Base-by-base conservation (phyloP, 2,113 vertebrate species). In the Nanorana parkeri region DNA sequence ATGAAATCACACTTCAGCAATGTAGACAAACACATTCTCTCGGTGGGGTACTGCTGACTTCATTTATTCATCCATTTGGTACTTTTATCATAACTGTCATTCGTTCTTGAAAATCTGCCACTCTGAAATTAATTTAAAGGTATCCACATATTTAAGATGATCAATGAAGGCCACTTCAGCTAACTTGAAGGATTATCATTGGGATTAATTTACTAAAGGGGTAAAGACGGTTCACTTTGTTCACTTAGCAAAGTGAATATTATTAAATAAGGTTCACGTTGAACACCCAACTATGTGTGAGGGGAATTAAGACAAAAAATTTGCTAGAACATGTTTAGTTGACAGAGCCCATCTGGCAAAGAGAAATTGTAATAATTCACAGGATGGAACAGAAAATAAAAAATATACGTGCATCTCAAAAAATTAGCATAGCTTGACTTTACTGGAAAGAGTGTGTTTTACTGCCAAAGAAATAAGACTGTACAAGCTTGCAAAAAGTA, bases 1-100 rank as follows among this genome's bases (percentile, higher is more conserved):
- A 78, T 78, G 51, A 29, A 78, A 32, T 78, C 65, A 58, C 20
- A 32, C 65, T 68, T 78, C 47, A 67, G 65, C 28, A 78, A 78
- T 58, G 51, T 68, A 56, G n/a, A 29, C 67, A 56, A 78, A 78
- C 52, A 68, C 55, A 26, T 68, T 20, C 26, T 28, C 65, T 78
- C 65, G 24, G 51, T 68, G 65, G 64, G 77, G 77, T 78, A 56
- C 2, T 17, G 55, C 41, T 54, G 28, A 29, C 64, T 78, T 78
- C 68, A 78, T 67, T 58, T 78, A 54, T 8, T 68, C 68, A 36
- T 68, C 11, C 52, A 36, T 21, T 58, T 78, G 64, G 76, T 15
- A 67, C 16, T 26, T 56, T 28, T 78, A 26, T 20, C 64, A 78
- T 68, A 19, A 17, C 68, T 58, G 52, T 68, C 77, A 68, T 68